Evolutionary conservation across 2,113 vertebrate species (phyloP), one percentile per base, ranked within the genome.

Genomic region (Eretmochelys imbricata): DNA sequence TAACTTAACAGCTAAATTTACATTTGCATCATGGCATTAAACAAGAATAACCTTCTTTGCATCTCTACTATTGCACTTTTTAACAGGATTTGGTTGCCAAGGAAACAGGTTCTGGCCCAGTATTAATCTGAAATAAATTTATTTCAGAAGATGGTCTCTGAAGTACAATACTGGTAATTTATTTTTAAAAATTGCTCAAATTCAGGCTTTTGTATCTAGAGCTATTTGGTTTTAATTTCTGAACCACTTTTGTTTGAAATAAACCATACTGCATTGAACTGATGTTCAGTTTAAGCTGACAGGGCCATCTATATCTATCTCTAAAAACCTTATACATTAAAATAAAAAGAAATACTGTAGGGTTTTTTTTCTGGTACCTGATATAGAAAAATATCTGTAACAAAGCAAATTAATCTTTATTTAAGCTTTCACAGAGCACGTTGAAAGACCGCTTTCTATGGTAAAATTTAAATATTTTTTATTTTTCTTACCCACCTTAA

Each of bases 51-150:
- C 94, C 94, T 96, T 89, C 95, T 98, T 95, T 98, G 94, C 95
- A 86, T 96, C 95, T 97, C 94, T 97, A 90, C 95, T 93, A 92
- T 29, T 97, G 96, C 97, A 98, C 95, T 96, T 98, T 98, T 98
- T 98, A 98, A 98, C 98, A 98, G 98, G 98, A 99, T 99, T 98
- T 98, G 96, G 99, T 99, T 99, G 98, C 98, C 99, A 99, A 98
- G 98, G 99, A 98, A 99, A 99, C 99, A 98, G 98, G 98, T 98
- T 98, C 98, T 98, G 99, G 99, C 98, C 99, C 99, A 98, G 97
- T 98, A 98, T 98, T 99, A 98, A 99, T 98, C 98, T 98, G 98
- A 98, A 99, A 98, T 96, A 98, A 98, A 97, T 97, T 95, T 93
- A 97, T 97, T 97, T 97, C 96, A 97, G 97, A 97, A 97, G 96